These are phyloP conservation scores for Equus quagga DNA, from an alignment of 2,113 vertebrate genomes.

Conservation along the genomic window DNA sequence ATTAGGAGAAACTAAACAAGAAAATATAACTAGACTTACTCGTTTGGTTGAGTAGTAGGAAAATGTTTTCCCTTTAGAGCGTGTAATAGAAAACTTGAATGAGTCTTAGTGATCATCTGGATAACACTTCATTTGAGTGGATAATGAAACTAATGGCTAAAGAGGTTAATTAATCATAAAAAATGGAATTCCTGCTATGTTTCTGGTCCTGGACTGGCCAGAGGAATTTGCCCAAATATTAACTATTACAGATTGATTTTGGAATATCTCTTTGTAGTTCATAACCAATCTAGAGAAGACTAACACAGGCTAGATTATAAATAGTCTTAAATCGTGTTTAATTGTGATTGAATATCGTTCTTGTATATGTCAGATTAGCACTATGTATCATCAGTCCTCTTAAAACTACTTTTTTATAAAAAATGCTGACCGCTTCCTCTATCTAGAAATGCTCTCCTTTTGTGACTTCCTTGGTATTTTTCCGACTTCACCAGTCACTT, in stretches of 20 bases:
- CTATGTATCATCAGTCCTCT: not conserved
- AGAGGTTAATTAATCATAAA: not conserved
- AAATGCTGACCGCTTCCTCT: not conserved
- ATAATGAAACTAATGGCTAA: not conserved
- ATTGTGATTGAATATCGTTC: not conserved
- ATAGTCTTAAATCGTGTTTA: not conserved
- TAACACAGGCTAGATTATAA: not conserved
- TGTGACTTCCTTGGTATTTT: not conserved
- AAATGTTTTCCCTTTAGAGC: not conserved
- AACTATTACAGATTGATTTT: not conserved
- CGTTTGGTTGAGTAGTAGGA: not conserved
- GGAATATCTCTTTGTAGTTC: not conserved
- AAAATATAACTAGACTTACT: not conserved
- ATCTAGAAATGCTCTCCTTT: not conserved
- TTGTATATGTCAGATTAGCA: not conserved
- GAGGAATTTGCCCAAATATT: not conserved
- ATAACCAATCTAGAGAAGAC: not conserved
- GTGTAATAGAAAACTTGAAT: not conserved
- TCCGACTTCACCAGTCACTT: not conserved
- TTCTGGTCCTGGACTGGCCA: not conserved
- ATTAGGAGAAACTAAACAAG: not conserved
- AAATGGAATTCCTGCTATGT: not conserved
- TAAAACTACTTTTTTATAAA: not conserved
- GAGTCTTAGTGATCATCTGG: not conserved
- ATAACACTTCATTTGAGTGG: not conserved